Conservation (phyloP, 2,113 vertebrate species). For the Petaurus breviceps region DNA sequence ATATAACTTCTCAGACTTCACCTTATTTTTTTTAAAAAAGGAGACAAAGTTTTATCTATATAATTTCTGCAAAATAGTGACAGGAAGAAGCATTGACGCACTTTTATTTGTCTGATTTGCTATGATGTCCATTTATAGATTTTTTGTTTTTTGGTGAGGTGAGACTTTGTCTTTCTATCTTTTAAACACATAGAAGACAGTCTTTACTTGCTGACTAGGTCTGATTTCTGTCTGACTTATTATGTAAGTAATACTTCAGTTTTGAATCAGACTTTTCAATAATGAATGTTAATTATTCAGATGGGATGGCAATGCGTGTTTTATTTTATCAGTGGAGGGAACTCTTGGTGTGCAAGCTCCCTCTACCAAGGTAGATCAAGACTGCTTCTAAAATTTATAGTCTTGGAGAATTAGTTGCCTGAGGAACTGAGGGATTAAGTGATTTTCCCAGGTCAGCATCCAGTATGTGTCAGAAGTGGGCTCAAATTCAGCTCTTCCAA, state of each 20-base stretch:
- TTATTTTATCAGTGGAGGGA: not conserved
- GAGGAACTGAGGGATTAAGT: not conserved
- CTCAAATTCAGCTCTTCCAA: not conserved
- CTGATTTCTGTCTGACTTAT: conserved; percentile 18
- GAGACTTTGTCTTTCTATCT: not conserved
- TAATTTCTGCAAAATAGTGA: not conserved
- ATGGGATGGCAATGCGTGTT: not conserved
- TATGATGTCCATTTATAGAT: conserved; percentile 6
- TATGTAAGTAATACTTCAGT: not conserved
- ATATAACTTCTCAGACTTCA: not conserved
- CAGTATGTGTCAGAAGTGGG: not conserved
- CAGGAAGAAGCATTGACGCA: not conserved
- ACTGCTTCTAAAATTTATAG: not conserved
- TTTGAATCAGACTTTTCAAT: conserved; percentile 15
- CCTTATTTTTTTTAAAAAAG: conserved; percentile 8
- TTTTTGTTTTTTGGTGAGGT: not conserved
- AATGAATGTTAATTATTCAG: not conserved
- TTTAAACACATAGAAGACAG: not conserved
- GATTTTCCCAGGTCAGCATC: not conserved
- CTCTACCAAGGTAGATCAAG: not conserved
- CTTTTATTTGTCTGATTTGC: not conserved
- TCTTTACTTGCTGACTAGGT: not conserved
- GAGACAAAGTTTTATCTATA: not conserved
- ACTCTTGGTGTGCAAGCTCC: not conserved
- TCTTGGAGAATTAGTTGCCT: not conserved